These are phyloP conservation scores for Pelvicachromis taeniatus DNA, from an alignment of 2,113 vertebrate genomes.

Conservation along the genomic window DNA sequence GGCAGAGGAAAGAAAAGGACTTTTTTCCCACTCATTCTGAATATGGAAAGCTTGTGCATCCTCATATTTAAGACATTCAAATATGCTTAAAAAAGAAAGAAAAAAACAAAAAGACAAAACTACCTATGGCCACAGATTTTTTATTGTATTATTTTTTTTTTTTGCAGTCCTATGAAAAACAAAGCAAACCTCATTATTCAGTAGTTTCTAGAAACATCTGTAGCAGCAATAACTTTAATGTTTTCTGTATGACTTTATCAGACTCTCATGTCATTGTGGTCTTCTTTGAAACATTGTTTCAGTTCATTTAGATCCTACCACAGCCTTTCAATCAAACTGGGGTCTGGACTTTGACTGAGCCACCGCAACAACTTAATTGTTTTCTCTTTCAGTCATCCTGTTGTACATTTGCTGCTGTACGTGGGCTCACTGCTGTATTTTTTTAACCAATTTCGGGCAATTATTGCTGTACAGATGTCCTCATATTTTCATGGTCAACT, in stretches of 20 bases:
- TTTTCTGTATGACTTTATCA: background rate
- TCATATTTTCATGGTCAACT: background rate
- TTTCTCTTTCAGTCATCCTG: background rate
- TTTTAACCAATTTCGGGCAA: background rate
- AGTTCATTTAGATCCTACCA: background rate
- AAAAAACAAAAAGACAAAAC: background rate
- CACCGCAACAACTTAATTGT: background rate
- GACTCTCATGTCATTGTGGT: background rate
- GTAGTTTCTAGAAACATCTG: background rate
- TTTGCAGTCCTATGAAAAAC: background rate
- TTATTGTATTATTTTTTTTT: background rate
- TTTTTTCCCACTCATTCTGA: background rate
- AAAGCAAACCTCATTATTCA: background rate
- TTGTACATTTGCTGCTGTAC: background rate
- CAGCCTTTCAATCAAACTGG: background rate
- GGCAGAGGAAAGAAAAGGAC: background rate
- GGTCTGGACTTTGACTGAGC: background rate
- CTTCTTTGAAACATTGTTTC: background rate
- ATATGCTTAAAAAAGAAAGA: background rate
- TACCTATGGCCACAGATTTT: background rate
- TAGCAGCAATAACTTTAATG: background rate
- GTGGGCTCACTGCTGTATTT: background rate
- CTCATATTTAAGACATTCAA: background rate
- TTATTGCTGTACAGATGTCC: background rate
- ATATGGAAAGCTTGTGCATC: rapidly evolving